A percentile compares a stretch with the other conserved stretches of the same genome.
These are phyloP conservation scores for Paelopatides confundens DNA, from an alignment of 53 echinoderm and acorn worm genomes.

Conservation along the genomic window DNA sequence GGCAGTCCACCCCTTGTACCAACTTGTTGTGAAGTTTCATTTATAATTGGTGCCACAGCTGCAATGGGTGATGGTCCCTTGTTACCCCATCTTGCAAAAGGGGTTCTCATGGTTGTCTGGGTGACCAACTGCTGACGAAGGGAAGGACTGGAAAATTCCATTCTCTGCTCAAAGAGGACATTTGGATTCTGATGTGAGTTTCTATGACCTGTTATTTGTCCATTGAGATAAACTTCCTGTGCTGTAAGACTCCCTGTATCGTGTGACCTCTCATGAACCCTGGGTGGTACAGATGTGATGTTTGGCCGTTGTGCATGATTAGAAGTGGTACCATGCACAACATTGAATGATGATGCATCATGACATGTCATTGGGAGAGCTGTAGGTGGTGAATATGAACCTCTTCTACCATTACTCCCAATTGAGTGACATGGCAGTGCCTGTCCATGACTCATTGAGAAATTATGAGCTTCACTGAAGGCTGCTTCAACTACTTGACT, in stretches of 20 bases:
- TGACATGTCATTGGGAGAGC: background rate
- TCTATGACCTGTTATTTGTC: background rate
- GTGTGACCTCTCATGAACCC: background rate
- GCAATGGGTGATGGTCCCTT: constrained; percentile 93
- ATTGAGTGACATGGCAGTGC: background rate
- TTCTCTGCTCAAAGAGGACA: background rate
- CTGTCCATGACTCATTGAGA: background rate
- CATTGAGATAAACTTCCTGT: background rate
- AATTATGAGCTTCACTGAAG: background rate
- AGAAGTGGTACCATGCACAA: background rate
- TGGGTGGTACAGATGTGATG: background rate
- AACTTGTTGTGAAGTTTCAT: constrained; percentile 25
- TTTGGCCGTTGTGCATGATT: background rate
- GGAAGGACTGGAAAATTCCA: background rate
- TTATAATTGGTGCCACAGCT: constrained; percentile 81
- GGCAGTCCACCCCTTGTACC: background rate
- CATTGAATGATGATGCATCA: background rate
- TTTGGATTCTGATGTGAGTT: background rate
- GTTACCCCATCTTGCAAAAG: constrained; percentile 45
- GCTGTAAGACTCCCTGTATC: background rate
- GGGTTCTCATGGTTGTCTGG: background rate
- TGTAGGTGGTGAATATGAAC: background rate
- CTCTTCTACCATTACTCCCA: background rate
- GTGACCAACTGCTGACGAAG: background rate
- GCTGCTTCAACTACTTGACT: background rate